These are phyloP conservation scores for Trachelus iudaicus DNA, from an alignment of 2,888 invertebrate genomes.

Conservation along the genomic window DNA sequence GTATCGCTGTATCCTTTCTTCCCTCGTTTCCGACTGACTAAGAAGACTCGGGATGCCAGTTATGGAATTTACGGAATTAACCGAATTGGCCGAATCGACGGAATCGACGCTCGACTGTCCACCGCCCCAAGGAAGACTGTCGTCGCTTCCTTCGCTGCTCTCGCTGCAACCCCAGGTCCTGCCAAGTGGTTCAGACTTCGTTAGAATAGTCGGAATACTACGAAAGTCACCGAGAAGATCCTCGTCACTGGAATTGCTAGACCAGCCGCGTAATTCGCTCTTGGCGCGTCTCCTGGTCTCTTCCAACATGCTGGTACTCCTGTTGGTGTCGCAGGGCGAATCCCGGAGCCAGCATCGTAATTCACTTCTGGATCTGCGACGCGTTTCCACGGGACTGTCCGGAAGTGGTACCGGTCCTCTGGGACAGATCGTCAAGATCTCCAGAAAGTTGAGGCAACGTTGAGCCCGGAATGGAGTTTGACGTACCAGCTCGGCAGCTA, in stretches of 20 bases:
- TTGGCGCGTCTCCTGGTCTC: constrained; percentile 53
- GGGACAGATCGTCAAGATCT: constrained; percentile 74
- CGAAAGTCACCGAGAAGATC: constrained; percentile 50
- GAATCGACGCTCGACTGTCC: constrained; percentile 52
- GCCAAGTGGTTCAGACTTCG: constrained; percentile 38
- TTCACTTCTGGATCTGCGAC: constrained; percentile 60
- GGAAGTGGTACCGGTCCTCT: constrained; percentile 68
- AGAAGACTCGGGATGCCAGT: constrained; percentile 28
- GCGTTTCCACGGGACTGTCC: constrained; percentile 64
- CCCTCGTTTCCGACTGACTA: constrained; percentile 46
- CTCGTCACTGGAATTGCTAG: constrained; percentile 62
- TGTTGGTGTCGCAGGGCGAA: constrained; percentile 38
- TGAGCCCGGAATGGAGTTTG: constrained; percentile 78
- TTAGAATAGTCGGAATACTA: constrained; percentile 34
- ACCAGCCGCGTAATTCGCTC: constrained; percentile 61
- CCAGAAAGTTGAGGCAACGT: constrained; percentile 74
- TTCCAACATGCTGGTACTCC: constrained; percentile 41
- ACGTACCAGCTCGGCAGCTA: constrained; percentile 79
- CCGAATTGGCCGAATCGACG: constrained; percentile 42
- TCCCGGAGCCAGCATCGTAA: constrained; percentile 56
- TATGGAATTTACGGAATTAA: background rate
- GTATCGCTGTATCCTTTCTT: constrained; percentile 60
- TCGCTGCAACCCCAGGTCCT: constrained; percentile 62
- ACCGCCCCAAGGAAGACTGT: constrained; percentile 55
- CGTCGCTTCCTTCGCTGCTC: constrained; percentile 63